phyloP scores from a whole-genome alignment of 1,140 invertebrate genomes.

The Saccostrea glomerata region DNA sequence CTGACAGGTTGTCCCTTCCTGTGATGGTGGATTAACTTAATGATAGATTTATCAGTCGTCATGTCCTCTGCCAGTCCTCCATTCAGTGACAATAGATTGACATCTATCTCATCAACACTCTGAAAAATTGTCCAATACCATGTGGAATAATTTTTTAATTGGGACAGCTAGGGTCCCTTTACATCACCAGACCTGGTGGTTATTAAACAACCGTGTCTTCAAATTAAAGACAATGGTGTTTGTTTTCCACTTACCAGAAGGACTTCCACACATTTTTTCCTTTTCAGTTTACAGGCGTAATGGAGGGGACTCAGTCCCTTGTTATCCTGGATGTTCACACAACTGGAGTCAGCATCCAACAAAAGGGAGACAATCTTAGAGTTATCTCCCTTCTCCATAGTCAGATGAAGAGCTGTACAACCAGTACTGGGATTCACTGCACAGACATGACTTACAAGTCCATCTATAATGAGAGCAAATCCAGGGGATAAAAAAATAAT shows the following conservation, averaged over 20 bases:
- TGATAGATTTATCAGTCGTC: slow-evolving; percentile 61
- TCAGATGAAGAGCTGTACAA: slow-evolving; percentile 67
- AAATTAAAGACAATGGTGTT: no score
- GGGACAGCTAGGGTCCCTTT: no score
- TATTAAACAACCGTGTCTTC: no score
- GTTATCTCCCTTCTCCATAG: slow-evolving; percentile 67
- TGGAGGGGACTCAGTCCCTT: slow-evolving; percentile 69
- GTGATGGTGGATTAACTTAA: slow-evolving; percentile 61
- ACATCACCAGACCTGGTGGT: no score
- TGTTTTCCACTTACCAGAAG: slow-evolving; percentile 63
- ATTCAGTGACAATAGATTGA: slow-evolving; percentile 64
- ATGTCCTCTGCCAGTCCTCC: slow-evolving; percentile 67
- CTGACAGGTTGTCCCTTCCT: slow-evolving; percentile 55
- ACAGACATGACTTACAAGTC: slow-evolving; percentile 72
- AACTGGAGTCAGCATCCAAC: slow-evolving; percentile 60
- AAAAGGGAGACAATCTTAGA: slow-evolving; percentile 55
- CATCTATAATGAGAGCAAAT: slow-evolving; percentile 60
- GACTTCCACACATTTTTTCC: slow-evolving; percentile 69
- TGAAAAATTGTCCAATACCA: slow-evolving; percentile 46
- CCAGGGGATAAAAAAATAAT: no score
- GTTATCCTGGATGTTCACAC: slow-evolving; percentile 70
- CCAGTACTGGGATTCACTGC: slow-evolving; percentile 70
- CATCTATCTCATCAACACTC: slow-evolving; percentile 63
- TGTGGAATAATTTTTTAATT: no score
- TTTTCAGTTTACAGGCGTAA: slow-evolving; percentile 64